Percentiles rank a stretch among this genome's conserved stretches.
These are phyloP conservation scores for Streblospio benedicti DNA, from an alignment of 1,140 invertebrate genomes.

Conservation along the genomic window DNA sequence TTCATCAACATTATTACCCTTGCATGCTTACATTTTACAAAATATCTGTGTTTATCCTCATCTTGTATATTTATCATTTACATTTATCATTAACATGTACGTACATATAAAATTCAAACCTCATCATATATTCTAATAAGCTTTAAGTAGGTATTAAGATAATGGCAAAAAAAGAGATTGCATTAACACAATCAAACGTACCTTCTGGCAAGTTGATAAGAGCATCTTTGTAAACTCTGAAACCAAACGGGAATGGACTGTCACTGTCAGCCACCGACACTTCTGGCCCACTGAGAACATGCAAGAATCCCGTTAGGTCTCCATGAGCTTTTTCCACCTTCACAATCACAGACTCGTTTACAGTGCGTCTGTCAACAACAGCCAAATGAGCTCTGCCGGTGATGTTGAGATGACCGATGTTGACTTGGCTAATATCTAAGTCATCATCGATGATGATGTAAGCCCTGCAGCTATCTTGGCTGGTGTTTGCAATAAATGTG, in stretches of 20 bases:
- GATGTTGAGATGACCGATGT: conserved; percentile 24
- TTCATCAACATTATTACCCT: too few species aligned
- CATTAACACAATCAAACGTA: conserved; percentile 10
- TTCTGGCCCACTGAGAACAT: conserved; percentile 24
- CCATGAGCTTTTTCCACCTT: conserved; percentile 27
- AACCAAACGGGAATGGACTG: conserved; percentile 28
- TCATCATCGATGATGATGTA: conserved; percentile 23
- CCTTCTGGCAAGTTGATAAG: conserved; percentile 25
- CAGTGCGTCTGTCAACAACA: conserved; percentile 17
- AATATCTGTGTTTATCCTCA: too few species aligned
- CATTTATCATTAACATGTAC: too few species aligned
- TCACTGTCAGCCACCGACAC: conserved; percentile 23
- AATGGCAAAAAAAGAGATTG: too few species aligned
- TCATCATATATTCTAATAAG: too few species aligned
- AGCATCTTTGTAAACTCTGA: conserved; percentile 27
- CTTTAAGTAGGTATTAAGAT: too few species aligned
- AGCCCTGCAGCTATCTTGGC: conserved; percentile 26
- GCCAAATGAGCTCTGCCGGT: conserved; percentile 28
- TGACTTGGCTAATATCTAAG: conserved; percentile 12
- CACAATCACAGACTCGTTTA: conserved; percentile 13
- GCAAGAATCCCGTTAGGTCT: conserved; percentile 30
- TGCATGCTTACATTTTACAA: too few species aligned
- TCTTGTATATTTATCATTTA: too few species aligned
- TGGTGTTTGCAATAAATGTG: conserved; percentile 20
- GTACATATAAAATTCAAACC: too few species aligned